Base-by-base conservation (phyloP, 2,888 invertebrate genomes). In the Torymus texanus region DNA sequence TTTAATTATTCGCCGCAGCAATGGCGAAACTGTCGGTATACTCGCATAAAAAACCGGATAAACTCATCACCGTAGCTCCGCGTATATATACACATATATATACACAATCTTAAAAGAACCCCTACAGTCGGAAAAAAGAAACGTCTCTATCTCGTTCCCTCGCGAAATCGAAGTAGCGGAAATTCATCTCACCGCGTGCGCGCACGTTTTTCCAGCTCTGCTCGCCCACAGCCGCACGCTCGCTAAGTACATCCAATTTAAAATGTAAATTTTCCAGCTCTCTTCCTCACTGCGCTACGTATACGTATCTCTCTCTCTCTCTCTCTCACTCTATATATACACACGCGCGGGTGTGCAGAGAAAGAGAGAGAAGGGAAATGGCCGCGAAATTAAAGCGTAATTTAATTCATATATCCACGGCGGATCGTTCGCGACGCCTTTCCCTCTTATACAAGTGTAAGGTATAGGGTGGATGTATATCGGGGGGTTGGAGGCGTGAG, bases 301-400 rank as follows among this genome's bases (percentile, higher is more conserved):
- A 50, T 11, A n/a, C n/a, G 21, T 21, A 21, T 21, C n/a, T n/a
- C n/a, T n/a, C n/a, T n/a, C n/a, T n/a, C n/a, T n/a, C n/a, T n/a
- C n/a, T n/a, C n/a, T n/a, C n/a, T 50, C n/a, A 1, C 16, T 61
- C n/a, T 18, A 18, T 51, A 41, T 50, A 50, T 53, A n/a, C 50
- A 62, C 41, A 58, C 2, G 16, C 21, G 59, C 5, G 14, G 0
- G 41, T 18, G 21, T 41, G 51, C 41, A 8, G 5, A 41, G 1
- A 8, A 8, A 53, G 51, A 13, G 50, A 41, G 78, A 68, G 85
- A 88, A 41, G 78, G 75, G 85, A 88, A 88, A 89, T 87, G 85
- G 85, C 87, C 86, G 86, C 88, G 87, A 89, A 89, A 89, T 89
- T 89, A 89, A 89, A 89, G 87, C 85, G 88, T 89, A 88, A 89